phyloP scores from a whole-genome alignment of 1,140 invertebrate genomes.

The Lepidurus apus region DNA sequence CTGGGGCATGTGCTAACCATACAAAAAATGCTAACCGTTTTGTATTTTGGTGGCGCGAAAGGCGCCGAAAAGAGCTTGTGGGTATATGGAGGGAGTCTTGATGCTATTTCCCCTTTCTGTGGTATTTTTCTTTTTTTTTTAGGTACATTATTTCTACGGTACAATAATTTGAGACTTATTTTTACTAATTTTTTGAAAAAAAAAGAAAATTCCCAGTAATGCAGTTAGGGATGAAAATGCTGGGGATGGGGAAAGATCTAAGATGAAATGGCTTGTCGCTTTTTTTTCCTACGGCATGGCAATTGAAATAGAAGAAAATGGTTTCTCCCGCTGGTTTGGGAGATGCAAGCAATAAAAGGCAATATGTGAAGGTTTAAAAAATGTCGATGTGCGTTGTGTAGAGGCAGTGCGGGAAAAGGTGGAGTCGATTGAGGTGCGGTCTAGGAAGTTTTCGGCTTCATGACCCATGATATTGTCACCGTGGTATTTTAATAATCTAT shows the following conservation, averaged over 20 bases:
- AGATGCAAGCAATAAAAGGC: not conserved
- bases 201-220: no score
- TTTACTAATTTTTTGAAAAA: no score
- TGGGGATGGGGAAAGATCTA: no score
- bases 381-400: not conserved
- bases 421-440: slow-evolving; percentile 8
- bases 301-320: not conserved
- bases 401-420: not conserved
- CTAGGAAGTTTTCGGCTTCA: not conserved
- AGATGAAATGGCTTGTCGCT: no score
- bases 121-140: no score
- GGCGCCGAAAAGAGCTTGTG: not conserved
- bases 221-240: no score
- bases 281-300: no score
- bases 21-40: not conserved
- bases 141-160: no score
- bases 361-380: not conserved
- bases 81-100: not conserved
- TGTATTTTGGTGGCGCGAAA: not conserved
- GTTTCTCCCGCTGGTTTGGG: not conserved
- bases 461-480: not conserved
- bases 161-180: no score
- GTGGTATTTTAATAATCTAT: not conserved
- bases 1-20: slow-evolving; percentile 7
- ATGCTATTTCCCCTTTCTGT: no score